Conservation (phyloP, 2,888 invertebrate genomes). For the Rhorus exstirpatorius region DNA sequence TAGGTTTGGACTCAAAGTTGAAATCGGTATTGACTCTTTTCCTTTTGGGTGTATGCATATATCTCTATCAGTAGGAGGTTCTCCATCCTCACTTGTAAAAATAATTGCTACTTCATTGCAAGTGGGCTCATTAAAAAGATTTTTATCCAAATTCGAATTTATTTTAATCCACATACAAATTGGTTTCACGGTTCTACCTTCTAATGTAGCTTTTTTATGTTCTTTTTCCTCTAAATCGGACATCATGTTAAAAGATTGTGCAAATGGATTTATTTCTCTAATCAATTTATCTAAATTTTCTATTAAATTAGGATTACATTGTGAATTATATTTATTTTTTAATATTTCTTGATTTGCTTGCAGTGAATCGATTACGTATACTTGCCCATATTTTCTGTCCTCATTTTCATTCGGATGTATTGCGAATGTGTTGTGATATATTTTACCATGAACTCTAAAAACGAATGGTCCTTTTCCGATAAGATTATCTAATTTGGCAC, state of each 20-base stretch:
- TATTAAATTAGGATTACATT: constrained; percentile 27
- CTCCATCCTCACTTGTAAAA: constrained; percentile 55
- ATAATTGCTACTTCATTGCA: constrained; percentile 64
- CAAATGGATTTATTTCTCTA: constrained; percentile 42
- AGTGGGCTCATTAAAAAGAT: constrained; percentile 52
- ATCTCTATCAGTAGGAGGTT: constrained; percentile 57
- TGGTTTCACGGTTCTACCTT: constrained; percentile 17
- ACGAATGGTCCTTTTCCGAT: constrained; percentile 36
- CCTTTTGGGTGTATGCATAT: constrained; percentile 59
- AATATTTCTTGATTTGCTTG: constrained; percentile 25
- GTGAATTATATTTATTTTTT: constrained; percentile 24
- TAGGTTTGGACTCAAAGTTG: constrained; percentile 44
- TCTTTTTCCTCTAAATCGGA: constrained; percentile 35
- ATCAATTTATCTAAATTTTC: constrained; percentile 43
- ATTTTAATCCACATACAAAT: constrained; percentile 51
- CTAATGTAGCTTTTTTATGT: constrained; percentile 24
- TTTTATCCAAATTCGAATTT: constrained; percentile 46
- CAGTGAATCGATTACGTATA: constrained; percentile 42
- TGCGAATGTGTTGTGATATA: constrained; percentile 55
- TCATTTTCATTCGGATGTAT: constrained; percentile 28
- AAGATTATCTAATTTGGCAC: constrained; percentile 36
- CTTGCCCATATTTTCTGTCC: constrained; percentile 48
- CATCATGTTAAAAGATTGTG: constrained; percentile 63
- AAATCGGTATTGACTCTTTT: constrained; percentile 34
- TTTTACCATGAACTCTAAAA: constrained; percentile 43